Conservation (phyloP, 2,113 vertebrate genomes). For the Mus pahari region DNA sequence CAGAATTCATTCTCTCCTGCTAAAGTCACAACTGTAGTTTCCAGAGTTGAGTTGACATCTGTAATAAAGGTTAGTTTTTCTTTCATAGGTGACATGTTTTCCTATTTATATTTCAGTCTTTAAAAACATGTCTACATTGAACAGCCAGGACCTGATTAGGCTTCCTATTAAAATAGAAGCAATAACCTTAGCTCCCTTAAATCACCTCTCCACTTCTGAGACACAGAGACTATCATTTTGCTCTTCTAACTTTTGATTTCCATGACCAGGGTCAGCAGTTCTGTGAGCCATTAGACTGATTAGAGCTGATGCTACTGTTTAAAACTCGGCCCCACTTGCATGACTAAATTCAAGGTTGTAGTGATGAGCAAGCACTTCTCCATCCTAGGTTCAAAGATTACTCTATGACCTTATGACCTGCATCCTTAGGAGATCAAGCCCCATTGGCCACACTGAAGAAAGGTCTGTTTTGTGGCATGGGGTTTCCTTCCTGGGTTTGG, state of each 20-base stretch:
- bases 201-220: background rate
- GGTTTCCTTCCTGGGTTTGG: conserved; percentile 50
- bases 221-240: background rate
- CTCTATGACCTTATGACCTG: background rate
- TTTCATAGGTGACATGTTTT: conserved; percentile 16
- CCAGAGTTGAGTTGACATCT: background rate
- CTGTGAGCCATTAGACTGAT: background rate
- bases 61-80: conserved; percentile 19
- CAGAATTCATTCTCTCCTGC: background rate
- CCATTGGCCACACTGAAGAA: background rate
- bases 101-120: conserved; percentile 27
- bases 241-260: conserved; percentile 39
- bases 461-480: background rate
- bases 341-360: background rate
- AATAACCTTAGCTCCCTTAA: conserved; percentile 52
- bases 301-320: background rate
- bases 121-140: conserved; percentile 28
- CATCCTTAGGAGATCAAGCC: background rate
- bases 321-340: background rate
- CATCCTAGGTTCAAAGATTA: background rate
- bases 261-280: background rate
- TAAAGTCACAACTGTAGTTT: conserved; percentile 26
- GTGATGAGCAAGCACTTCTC: background rate
- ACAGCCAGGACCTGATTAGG: conserved; percentile 28
- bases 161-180: conserved; percentile 23